Base-by-base conservation (phyloP, 2,797 vertebrate genomes). In the Capromys pilorides region DNA sequence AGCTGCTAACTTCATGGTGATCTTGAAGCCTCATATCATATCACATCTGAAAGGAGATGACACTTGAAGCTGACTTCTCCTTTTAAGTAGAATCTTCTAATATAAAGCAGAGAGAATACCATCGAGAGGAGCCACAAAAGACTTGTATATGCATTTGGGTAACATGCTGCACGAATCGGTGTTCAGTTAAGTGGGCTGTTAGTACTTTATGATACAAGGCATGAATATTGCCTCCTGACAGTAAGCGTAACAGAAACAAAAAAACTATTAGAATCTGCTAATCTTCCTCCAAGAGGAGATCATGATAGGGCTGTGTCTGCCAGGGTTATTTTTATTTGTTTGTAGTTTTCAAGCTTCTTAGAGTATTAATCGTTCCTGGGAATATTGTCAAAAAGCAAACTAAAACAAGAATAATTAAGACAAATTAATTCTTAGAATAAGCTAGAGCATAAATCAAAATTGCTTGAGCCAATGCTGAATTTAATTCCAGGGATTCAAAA, bases 331-430 rank as follows among this genome's bases (percentile, higher is more conserved):
- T 95, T 87, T 79, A 51, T 93, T 80, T 92, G 28, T 0, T 51
- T 93, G 24, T 19, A 67, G 93, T 96, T 96, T 45, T 83, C 26
- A 90, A 88, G 92, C 33, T 88, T 73, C 83, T 96, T 90, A 94
- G 83, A 82, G 85, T 86, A 94, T 79, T 93, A 93, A 96, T 73
- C 39, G 79, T 92, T 92, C 94, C 92, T 95, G 92, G 86, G 93
- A 95, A 94, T 88, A 85, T 31, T 73, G 75, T 81, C 86, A 93
- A 95, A 64, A 97, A 88, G 90, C 6, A 31, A 91, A 69, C 41
- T 33, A 91, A 82, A 91, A 80, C 45, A 33, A 77, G 87, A 86
- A 85, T 90, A 93, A 82, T 92, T 33, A 62, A 69, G 75, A 92
- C 86, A 94, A 95, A 96, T 81, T 59, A 49, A 88, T 81, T 95